Percentiles rank a stretch among this genome's conserved stretches.
phyloP scores from a whole-genome alignment of 2,797 vertebrate genomes.

The Menidia menidia region DNA sequence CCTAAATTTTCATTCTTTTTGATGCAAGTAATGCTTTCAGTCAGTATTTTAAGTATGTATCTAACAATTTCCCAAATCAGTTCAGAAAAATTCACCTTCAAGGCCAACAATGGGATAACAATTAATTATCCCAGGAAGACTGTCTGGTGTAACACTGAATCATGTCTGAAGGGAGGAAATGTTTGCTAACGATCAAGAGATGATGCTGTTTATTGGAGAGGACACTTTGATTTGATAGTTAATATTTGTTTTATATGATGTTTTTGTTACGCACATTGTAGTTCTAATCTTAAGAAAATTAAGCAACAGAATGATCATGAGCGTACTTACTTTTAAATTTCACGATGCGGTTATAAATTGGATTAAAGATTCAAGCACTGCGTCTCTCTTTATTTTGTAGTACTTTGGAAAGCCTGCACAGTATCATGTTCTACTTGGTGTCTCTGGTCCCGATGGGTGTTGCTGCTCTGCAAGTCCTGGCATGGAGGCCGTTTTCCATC shows the following conservation, averaged over 20 bases:
- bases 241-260: neutral
- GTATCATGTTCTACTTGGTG: conserved; percentile 89
- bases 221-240: conserved; percentile 1
- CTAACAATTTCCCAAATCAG: neutral
- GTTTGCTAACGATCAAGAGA: neutral
- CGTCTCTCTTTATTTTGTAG: conserved; percentile 67
- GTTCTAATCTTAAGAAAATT: neutral
- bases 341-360: neutral
- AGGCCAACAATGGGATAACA: neutral
- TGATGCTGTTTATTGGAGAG: conserved; percentile 1
- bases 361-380: conserved; percentile 5
- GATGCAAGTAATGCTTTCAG: neutral
- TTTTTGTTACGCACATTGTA: neutral
- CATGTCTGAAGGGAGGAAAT: neutral
- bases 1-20: neutral
- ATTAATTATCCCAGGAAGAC: neutral
- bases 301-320: neutral
- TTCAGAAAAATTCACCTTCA: neutral
- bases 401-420: conserved; percentile 80
- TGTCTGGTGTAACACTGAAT: neutral
- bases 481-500: conserved; percentile 90
- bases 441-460: conserved; percentile 88
- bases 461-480: conserved; percentile 82
- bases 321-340: neutral
- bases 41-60: neutral